These are phyloP conservation scores for Ryuthela nishihirai DNA, from an alignment of 2,888 invertebrate genomes.

Conservation along the genomic window DNA sequence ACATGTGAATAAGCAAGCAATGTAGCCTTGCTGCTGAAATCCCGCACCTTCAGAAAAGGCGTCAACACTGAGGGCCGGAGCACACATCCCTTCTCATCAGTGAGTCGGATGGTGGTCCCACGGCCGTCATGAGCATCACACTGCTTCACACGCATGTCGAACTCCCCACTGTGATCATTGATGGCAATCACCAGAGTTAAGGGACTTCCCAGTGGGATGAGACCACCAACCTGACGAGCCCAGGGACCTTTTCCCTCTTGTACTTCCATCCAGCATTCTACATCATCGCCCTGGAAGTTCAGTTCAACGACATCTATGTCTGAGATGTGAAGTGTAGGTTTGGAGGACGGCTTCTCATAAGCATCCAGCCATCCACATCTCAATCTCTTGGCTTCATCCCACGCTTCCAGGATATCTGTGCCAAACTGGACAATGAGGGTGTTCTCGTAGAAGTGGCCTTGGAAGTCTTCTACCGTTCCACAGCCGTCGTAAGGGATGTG, in stretches of 20 bases:
- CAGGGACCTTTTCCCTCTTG: conserved; percentile 93
- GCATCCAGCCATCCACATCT: conserved; percentile 96
- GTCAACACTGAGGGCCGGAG: conserved; percentile 91
- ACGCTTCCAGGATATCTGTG: conserved; percentile 86
- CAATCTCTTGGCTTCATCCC: conserved; percentile 89
- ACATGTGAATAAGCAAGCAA: conserved; percentile 86
- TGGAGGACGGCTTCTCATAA: conserved; percentile 85
- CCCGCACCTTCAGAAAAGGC: conserved; percentile 81
- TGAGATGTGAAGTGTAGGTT: conserved; percentile 91
- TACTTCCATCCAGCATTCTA: conserved; percentile 97
- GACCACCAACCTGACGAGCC: conserved; percentile 89
- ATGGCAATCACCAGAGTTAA: conserved; percentile 88
- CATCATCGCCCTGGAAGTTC: conserved; percentile 88
- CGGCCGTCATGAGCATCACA: conserved; percentile 84
- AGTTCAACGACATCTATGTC: conserved; percentile 89
- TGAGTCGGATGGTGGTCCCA: conserved; percentile 80
- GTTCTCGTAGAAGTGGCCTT: conserved; percentile 93
- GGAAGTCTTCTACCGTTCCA: conserved; percentile 73
- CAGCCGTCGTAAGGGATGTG: conserved; percentile 52
- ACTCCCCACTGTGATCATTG: conserved; percentile 89
- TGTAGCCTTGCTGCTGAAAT: conserved; percentile 72
- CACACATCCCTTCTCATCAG: conserved; percentile 88
- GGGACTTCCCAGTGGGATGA: conserved; percentile 86
- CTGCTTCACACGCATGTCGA: conserved; percentile 92
- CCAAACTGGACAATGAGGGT: conserved; percentile 92